phyloP scores from a whole-genome alignment of 2,797 vertebrate species.

The Sylvia borin region DNA sequence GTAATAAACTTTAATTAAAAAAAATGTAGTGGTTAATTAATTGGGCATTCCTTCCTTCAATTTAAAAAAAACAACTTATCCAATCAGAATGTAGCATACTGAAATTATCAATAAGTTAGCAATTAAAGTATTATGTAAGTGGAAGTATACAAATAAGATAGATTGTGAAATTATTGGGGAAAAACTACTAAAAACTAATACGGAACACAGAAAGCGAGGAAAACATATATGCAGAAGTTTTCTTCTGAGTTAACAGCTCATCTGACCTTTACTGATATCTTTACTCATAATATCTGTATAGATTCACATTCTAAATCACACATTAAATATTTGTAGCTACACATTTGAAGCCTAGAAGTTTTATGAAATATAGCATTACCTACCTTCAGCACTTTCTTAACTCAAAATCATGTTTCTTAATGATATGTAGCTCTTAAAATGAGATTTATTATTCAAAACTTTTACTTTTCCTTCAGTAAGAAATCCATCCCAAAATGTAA shows the following conservation, averaged over 20 bases:
- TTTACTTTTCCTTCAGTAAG: background rate
- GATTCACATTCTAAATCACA: background rate
- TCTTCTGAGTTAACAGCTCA: background rate
- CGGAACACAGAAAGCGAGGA: background rate
- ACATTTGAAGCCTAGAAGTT: background rate
- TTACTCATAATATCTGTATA: background rate
- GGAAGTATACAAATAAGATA: background rate
- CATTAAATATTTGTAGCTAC: background rate
- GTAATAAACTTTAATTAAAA: background rate
- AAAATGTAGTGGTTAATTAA: background rate
- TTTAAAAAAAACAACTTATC: background rate
- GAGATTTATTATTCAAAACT: background rate
- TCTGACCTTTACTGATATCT: background rate
- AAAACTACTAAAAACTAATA: rapidly evolving
- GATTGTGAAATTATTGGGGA: background rate
- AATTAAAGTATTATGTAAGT: background rate
- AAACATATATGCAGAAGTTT: background rate
- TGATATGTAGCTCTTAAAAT: background rate
- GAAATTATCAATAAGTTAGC: background rate
- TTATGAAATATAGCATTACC: background rate
- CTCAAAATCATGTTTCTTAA: background rate
- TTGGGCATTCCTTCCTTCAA: background rate
- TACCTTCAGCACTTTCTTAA: background rate
- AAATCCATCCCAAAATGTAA: background rate
- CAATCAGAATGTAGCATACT: background rate